Conservation (phyloP, 2,888 invertebrate genomes). For the Temnothorax unifasciatus region DNA sequence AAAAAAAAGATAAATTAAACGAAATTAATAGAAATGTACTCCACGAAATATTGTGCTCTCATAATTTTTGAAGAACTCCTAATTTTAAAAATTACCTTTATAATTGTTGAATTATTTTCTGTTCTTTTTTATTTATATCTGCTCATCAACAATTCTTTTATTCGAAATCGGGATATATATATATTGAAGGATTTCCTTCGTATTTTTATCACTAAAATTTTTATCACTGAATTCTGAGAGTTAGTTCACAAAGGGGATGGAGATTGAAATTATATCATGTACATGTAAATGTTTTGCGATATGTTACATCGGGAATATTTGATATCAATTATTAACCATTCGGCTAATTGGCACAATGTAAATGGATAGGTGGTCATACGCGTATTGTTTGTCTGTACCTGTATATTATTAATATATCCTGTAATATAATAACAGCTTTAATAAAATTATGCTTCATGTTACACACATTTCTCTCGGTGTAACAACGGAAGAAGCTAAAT, state of each 20-base stretch:
- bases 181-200: background rate
- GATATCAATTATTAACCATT: constrained; percentile 36
- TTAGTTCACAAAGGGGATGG: background rate
- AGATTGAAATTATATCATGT: constrained; percentile 23
- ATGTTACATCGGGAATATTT: constrained; percentile 26
- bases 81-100: background rate
- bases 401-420: constrained; percentile 1
- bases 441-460: constrained; percentile 46
- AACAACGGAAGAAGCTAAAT: background rate
- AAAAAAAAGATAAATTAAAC: background rate
- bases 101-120: background rate
- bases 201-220: constrained; percentile 1
- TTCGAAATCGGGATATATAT: background rate
- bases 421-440: constrained; percentile 24
- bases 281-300: constrained; percentile 12
- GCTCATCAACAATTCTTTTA: background rate
- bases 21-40: background rate
- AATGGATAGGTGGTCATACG: constrained; percentile 21
- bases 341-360: constrained; percentile 34
- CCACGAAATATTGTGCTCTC: background rate
- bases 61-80: background rate
- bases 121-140: background rate
- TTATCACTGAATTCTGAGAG: background rate
- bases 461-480: background rate
- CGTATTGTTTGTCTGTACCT: background rate